A percentile compares a stretch with the other conserved stretches of the same genome.
Conservation (phyloP, 2,113 vertebrate genomes). For the Neodon shergylaensis region DNA sequence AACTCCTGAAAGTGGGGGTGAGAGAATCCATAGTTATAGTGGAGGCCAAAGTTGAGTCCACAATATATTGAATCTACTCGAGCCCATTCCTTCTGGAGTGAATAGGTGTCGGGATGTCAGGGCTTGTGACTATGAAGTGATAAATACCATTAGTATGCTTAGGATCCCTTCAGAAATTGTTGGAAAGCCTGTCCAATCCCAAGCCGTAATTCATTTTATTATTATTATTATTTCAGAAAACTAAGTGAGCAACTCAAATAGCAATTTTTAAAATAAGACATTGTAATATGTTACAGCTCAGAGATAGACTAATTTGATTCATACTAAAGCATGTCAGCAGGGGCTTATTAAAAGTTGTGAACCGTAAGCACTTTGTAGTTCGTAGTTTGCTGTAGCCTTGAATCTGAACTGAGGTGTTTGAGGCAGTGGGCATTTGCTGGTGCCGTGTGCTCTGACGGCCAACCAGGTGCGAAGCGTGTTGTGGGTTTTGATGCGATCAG, state of each 20-base stretch:
- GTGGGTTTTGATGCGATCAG: not conserved
- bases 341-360: not conserved
- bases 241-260: not conserved
- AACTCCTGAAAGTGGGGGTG: not conserved
- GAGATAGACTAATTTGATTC: not conserved
- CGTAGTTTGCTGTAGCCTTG: not conserved
- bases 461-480: not conserved
- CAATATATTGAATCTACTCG: not conserved
- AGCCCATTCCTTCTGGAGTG: not conserved
- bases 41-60: conserved; percentile 18
- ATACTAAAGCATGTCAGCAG: not conserved
- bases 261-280: not conserved
- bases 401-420: not conserved
- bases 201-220: not conserved
- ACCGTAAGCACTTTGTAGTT: not conserved
- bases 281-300: not conserved
- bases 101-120: not conserved
- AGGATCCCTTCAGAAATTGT: not conserved
- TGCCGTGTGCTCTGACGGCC: not conserved
- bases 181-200: not conserved
- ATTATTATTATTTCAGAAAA: not conserved
- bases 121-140: not conserved
- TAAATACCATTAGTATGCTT: not conserved
- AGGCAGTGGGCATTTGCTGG: not conserved
- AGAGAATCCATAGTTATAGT: not conserved